Conservation (phyloP, 2,888 invertebrate genomes). For the Parapristionchus giblindavisi region DNA sequence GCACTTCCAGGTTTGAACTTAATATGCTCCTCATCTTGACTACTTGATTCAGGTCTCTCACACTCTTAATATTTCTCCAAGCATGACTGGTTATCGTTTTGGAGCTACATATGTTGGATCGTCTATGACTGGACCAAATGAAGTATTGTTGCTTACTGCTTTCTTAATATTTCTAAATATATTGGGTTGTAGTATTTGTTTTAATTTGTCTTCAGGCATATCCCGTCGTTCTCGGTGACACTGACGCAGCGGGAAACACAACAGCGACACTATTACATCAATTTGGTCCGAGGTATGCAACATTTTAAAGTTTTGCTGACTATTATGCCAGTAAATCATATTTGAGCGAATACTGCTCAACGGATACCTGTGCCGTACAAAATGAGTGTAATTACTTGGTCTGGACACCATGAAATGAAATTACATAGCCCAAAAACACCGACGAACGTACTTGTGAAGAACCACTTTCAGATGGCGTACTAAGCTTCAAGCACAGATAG, state of each 20-base stretch:
- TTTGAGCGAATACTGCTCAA: no score
- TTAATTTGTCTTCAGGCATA: conserved; percentile 75
- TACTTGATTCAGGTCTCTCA: conserved; percentile 85
- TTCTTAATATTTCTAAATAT: neutral
- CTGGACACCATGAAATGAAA: no score
- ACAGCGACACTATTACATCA: conserved; percentile 96
- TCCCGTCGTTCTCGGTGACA: conserved; percentile 92
- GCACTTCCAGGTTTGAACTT: conserved; percentile 82
- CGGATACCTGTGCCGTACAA: no score
- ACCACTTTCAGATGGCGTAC: conserved; percentile 13
- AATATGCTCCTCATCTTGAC: neutral
- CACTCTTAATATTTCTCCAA: conserved; percentile 83
- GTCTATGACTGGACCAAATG: neutral
- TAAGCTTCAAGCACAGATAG: conserved; percentile 49
- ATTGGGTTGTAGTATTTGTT: neutral
- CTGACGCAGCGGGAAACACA: conserved; percentile 92
- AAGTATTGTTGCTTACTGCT: neutral
- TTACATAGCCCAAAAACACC: no score
- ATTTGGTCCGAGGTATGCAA: conserved; percentile 69
- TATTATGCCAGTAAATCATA: neutral
- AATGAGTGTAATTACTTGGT: no score
- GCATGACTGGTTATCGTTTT: conserved; percentile 86
- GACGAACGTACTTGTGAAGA: neutral
- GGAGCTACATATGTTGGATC: conserved; percentile 97
- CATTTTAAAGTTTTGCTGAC: neutral